These are phyloP conservation scores for Laspeyria flexula DNA, from an alignment of 2,888 invertebrate genomes.

Conservation along the genomic window DNA sequence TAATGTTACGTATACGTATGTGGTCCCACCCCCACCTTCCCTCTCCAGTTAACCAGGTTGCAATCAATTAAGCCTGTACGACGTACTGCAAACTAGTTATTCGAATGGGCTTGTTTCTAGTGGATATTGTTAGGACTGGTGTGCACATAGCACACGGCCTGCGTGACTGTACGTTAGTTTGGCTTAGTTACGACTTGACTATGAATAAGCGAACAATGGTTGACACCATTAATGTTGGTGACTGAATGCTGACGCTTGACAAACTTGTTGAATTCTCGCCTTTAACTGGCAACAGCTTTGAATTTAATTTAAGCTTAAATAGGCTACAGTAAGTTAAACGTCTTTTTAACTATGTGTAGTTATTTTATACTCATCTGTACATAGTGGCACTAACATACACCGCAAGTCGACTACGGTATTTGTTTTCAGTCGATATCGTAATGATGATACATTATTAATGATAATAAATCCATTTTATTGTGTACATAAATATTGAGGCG, in stretches of 20 bases:
- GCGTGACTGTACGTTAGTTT: conserved; percentile 43
- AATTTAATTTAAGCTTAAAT: conserved; percentile 1
- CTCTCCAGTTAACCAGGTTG: conserved; percentile 22
- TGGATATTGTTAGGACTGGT: conserved; percentile 30
- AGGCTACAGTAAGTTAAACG: not conserved
- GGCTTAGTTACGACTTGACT: conserved; percentile 46
- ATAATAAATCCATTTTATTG: not conserved
- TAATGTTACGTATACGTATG: conserved; percentile 43
- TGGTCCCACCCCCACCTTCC: conserved; percentile 29
- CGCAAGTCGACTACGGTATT: too few species aligned
- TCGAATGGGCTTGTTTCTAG: conserved; percentile 36
- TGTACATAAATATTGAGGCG: conserved; percentile 7
- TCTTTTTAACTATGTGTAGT: not conserved
- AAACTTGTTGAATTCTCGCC: conserved; percentile 21
- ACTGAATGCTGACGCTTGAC: conserved; percentile 32
- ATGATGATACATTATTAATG: too few species aligned
- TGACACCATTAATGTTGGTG: conserved; percentile 40
- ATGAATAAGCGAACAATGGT: conserved; percentile 44
- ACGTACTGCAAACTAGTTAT: conserved; percentile 44
- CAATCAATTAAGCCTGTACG: conserved; percentile 57
- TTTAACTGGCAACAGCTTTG: conserved; percentile 2
- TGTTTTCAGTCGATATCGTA: too few species aligned
- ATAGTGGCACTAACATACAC: too few species aligned
- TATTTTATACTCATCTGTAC: too few species aligned
- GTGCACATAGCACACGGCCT: conserved; percentile 28